phyloP scores from a whole-genome alignment of 1,140 invertebrate species.

The Ceratina australensis region DNA sequence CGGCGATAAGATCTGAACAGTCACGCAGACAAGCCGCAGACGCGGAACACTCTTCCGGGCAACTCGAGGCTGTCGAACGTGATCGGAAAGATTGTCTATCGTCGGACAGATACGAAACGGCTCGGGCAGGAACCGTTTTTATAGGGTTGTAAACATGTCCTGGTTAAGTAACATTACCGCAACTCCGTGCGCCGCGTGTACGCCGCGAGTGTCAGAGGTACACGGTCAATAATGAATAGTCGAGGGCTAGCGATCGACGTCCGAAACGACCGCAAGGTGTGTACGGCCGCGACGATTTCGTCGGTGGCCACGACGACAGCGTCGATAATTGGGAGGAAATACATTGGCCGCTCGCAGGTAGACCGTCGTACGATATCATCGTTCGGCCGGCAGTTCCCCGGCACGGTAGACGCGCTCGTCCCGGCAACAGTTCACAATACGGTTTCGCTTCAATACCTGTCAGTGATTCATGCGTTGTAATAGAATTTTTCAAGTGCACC shows the following conservation, averaged over 20 bases:
- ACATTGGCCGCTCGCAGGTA: slow-evolving; percentile 35
- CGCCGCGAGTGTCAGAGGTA: slow-evolving; percentile 23
- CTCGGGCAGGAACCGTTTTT: slow-evolving; percentile 32
- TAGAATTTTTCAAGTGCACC: slow-evolving; percentile 48
- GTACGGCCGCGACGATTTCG: background rate
- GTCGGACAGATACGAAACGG: slow-evolving; percentile 26
- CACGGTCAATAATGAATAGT: slow-evolving; percentile 53
- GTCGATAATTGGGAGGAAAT: slow-evolving; percentile 62
- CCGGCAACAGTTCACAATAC: slow-evolving; percentile 40
- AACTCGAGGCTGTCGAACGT: slow-evolving; percentile 25
- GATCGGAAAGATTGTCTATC: slow-evolving; percentile 40
- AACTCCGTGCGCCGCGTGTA: slow-evolving; percentile 5
- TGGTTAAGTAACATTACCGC: slow-evolving; percentile 50
- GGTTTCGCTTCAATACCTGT: slow-evolving; percentile 56
- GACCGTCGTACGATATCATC: slow-evolving; percentile 45
- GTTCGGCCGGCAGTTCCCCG: slow-evolving; percentile 50
- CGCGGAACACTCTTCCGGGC: background rate
- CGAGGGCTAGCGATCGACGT: slow-evolving; percentile 27
- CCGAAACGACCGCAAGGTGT: slow-evolving; percentile 40
- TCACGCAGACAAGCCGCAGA: background rate
- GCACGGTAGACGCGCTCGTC: slow-evolving; percentile 24
- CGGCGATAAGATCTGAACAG: slow-evolving; percentile 13
- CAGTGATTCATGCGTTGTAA: slow-evolving; percentile 52
- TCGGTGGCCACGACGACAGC: slow-evolving; percentile 46
- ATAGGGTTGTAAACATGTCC: slow-evolving; percentile 45